These are phyloP conservation scores for Actinernus sp. DNA, from an alignment of 92 coral and sea anemone species.

Conservation along the genomic window DNA sequence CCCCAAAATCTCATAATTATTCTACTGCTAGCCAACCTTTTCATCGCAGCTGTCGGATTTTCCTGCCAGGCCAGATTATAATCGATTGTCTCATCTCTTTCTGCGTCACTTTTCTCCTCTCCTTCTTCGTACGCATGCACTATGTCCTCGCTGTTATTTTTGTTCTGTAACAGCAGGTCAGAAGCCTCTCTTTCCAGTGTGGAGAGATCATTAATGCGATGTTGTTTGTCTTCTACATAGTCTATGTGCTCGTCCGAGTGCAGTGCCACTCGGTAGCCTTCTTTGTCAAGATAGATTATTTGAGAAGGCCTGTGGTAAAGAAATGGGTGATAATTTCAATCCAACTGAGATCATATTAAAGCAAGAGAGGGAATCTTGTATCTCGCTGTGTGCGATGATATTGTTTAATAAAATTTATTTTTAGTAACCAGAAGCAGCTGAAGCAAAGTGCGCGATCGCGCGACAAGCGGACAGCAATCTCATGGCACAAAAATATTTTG, in stretches of 20 bases:
- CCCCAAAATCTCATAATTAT: too few relatives aligned
- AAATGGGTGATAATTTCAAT: too few relatives aligned
- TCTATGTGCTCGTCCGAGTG: constrained; percentile 58
- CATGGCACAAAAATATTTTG: too few relatives aligned
- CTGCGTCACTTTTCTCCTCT: constrained; percentile 75
- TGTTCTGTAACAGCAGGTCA: background rate
- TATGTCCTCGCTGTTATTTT: constrained; percentile 34
- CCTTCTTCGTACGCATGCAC: constrained; percentile 65
- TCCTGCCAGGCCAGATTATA: constrained; percentile 73
- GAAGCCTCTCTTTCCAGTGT: background rate
- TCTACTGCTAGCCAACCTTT: constrained; percentile 11
- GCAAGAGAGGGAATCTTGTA: too few relatives aligned
- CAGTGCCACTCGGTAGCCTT: constrained; percentile 69
- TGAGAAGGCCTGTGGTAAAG: constrained; percentile 73
- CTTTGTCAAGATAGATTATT: constrained; percentile 62
- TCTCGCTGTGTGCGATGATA: too few relatives aligned
- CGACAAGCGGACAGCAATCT: too few relatives aligned
- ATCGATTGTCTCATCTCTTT: constrained; percentile 94
- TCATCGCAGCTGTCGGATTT: background rate
- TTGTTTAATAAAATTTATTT: too few relatives aligned
- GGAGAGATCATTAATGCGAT: background rate
- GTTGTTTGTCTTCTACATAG: constrained; percentile 29
- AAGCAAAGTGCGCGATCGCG: too few relatives aligned
- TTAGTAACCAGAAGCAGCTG: too few relatives aligned
- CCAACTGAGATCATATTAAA: too few relatives aligned